phyloP scores from a whole-genome alignment of 2,888 invertebrate species.

The Leptinotarsa peninsularis region DNA sequence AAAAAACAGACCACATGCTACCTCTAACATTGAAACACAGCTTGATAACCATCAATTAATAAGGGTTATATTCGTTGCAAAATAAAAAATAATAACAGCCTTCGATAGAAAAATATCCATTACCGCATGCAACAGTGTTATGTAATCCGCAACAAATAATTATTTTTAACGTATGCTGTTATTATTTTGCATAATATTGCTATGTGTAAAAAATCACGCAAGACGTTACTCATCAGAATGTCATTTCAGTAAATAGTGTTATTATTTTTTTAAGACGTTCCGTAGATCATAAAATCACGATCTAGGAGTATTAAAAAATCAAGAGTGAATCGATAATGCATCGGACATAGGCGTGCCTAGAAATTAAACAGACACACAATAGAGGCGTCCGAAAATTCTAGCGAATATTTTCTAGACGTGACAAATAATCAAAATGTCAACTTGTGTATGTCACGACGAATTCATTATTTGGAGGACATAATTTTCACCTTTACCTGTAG shows the following conservation, averaged over 20 bases:
- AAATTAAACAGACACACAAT: neutral
- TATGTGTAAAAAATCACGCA: slow-evolving; percentile 14
- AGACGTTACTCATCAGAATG: slow-evolving; percentile 23
- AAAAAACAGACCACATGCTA: slow-evolving; percentile 13
- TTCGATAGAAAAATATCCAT: slow-evolving; percentile 31
- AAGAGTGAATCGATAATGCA: neutral
- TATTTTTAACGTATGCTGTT: slow-evolving; percentile 34
- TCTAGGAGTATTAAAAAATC: neutral
- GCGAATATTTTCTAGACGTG: too few species aligned
- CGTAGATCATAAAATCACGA: slow-evolving; percentile 11
- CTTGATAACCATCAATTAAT: slow-evolving; percentile 25
- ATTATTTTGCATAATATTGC: slow-evolving; percentile 28
- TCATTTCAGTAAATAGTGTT: slow-evolving; percentile 26
- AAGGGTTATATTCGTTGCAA: slow-evolving; percentile 38
- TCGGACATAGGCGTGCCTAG: neutral
- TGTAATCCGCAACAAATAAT: slow-evolving; percentile 36
- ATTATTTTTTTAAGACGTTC: slow-evolving; percentile 19
- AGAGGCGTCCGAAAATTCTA: too few species aligned
- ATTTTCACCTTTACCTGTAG: too few species aligned
- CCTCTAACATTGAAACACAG: slow-evolving; percentile 1
- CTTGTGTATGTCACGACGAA: too few species aligned
- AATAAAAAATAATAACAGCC: slow-evolving; percentile 35
- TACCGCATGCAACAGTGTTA: slow-evolving; percentile 36
- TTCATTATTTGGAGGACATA: too few species aligned
- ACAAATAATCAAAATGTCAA: too few species aligned